These are phyloP conservation scores for Cynodonichthys magdalenae DNA, from an alignment of 2,797 vertebrate species.

Conservation along the genomic window DNA sequence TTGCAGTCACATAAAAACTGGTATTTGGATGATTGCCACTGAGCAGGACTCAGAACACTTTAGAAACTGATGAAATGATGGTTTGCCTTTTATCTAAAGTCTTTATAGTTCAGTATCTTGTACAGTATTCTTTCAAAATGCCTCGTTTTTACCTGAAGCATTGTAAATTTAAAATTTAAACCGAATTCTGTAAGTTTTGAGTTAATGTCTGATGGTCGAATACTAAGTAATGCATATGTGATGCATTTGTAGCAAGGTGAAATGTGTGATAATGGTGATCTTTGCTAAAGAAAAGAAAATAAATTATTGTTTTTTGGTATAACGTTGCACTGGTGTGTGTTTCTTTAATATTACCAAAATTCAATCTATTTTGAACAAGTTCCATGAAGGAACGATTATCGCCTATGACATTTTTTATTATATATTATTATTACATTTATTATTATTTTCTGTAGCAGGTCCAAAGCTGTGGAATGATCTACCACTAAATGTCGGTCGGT, in stretches of 20 bases:
- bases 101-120: conserved; percentile 76
- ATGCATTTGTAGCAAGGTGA: conserved; percentile 89
- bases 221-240: conserved; percentile 86
- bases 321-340: conserved; percentile 21
- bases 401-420: no score
- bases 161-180: conserved; percentile 88
- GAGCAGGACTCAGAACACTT: conserved; percentile 77
- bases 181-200: conserved; percentile 84
- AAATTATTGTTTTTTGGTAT: conserved; percentile 92
- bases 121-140: conserved; percentile 68
- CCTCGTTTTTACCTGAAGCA: conserved; percentile 75
- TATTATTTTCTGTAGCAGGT: no score
- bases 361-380: no score
- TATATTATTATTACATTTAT: no score
- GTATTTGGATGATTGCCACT: conserved; percentile 67
- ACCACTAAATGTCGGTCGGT: no score
- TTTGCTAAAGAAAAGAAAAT: conserved; percentile 86
- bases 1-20: conserved; percentile 26
- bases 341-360: conserved; percentile 1
- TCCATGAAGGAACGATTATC: no score
- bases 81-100: conserved; percentile 56
- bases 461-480: no score
- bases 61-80: conserved; percentile 23
- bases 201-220: conserved; percentile 85
- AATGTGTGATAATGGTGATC: conserved; percentile 92